These are phyloP conservation scores for Cerastoderma edule DNA, from an alignment of 2,888 invertebrate genomes.

Conservation along the genomic window DNA sequence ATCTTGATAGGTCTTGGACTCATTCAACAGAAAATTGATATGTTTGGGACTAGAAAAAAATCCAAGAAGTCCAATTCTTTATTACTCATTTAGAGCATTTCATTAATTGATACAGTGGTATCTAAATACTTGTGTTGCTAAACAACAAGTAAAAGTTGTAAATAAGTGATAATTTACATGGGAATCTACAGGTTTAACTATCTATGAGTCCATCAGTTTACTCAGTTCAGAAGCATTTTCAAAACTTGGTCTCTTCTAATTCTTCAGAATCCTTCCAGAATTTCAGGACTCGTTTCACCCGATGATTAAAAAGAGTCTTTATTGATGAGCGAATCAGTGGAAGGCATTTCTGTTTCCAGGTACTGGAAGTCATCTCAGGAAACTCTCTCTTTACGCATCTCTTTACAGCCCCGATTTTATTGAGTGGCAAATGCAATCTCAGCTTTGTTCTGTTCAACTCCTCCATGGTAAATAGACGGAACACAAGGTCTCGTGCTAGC, in stretches of 20 bases:
- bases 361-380: constrained; percentile 2
- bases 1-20: too few relatives aligned
- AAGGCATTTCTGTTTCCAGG: constrained; percentile 35
- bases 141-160: too few relatives aligned
- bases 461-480: constrained; percentile 36
- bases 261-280: constrained; percentile 24
- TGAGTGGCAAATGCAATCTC: constrained; percentile 21
- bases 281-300: constrained; percentile 32
- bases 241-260: not conserved
- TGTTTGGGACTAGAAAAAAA: too few relatives aligned
- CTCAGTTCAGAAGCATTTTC: not conserved
- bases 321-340: constrained; percentile 32
- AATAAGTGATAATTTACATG: not conserved
- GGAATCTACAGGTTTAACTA: not conserved
- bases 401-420: constrained; percentile 33
- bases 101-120: too few relatives aligned
- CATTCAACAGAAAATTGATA: too few relatives aligned
- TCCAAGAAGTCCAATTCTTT: too few relatives aligned
- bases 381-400: constrained; percentile 35
- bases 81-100: too few relatives aligned
- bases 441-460: constrained; percentile 23
- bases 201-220: not conserved
- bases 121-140: too few relatives aligned
- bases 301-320: constrained; percentile 23
- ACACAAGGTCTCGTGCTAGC: constrained; percentile 42